Evolutionary conservation across 2,888 invertebrate genomes (phyloP).

Genomic region (Himalopsyche japonica): DNA sequence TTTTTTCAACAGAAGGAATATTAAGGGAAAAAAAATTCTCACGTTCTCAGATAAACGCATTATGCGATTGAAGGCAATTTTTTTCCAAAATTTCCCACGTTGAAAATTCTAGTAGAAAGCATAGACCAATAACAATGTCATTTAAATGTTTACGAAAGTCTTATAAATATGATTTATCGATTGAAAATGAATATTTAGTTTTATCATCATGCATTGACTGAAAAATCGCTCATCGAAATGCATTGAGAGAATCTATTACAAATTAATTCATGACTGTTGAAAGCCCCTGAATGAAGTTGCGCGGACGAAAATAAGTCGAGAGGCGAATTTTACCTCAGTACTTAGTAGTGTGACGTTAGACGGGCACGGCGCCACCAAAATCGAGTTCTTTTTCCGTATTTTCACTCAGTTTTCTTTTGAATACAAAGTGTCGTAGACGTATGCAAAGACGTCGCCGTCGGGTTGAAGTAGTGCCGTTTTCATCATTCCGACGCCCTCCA

Average conservation of each 20-base stretch:
- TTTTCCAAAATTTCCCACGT: too few relatives aligned
- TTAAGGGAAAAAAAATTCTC: too few relatives aligned
- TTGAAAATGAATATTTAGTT: too few relatives aligned
- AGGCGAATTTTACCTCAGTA: background rate
- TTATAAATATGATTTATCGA: too few relatives aligned
- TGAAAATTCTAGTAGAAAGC: too few relatives aligned
- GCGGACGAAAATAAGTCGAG: slow-evolving; percentile 22
- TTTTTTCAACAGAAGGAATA: too few relatives aligned
- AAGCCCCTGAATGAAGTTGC: background rate
- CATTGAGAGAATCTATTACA: background rate
- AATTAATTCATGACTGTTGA: background rate
- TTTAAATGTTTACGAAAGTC: too few relatives aligned
- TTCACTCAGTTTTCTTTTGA: background rate
- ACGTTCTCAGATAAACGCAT: too few relatives aligned
- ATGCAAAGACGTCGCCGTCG: background rate
- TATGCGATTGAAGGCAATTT: too few relatives aligned
- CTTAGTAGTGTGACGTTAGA: background rate
- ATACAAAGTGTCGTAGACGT: background rate
- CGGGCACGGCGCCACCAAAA: background rate
- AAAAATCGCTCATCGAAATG: background rate
- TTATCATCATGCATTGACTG: too few relatives aligned
- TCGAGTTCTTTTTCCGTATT: background rate
- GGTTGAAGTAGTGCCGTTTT: background rate
- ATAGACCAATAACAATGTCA: too few relatives aligned
- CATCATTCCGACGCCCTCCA: background rate